These are phyloP conservation scores for Patiria pectinifera DNA, from an alignment of 53 echinoderm and acorn worm species.

Conservation along the genomic window DNA sequence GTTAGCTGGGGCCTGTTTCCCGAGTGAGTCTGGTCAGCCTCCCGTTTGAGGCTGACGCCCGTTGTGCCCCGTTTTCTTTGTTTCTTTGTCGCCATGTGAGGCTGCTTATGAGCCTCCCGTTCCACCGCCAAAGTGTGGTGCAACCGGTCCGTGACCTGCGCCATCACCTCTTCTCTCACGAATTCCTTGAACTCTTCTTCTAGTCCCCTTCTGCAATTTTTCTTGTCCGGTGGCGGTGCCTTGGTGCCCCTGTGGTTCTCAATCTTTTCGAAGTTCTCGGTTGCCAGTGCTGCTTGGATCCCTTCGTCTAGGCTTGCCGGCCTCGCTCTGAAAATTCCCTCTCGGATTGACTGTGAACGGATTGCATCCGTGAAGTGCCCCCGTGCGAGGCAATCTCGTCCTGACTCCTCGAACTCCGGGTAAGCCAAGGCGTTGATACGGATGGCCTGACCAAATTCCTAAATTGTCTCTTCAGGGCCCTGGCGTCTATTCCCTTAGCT, in stretches of 20 bases:
- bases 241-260: no score
- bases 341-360: slow-evolving; percentile 20
- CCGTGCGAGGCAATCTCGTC: slow-evolving; percentile 37
- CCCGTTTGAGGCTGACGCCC: no score
- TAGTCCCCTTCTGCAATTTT: no score
- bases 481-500: slow-evolving; percentile 40
- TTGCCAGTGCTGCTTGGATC: slow-evolving; percentile 53
- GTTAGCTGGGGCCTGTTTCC: slow-evolving; percentile 3
- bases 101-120: no score
- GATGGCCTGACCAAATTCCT: slow-evolving; percentile 59
- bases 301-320: slow-evolving; percentile 56
- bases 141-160: no score
- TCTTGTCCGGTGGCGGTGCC: no score
- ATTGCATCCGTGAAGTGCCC: slow-evolving; percentile 55
- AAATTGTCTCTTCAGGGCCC: slow-evolving; percentile 37
- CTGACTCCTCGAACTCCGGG: slow-evolving; percentile 19
- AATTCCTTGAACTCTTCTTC: no score
- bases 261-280: slow-evolving; percentile 54
- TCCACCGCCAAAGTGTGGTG: no score
- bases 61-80: slow-evolving; percentile 2
- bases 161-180: no score
- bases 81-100: not conserved
- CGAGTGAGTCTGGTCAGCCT: no score
- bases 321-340: slow-evolving; percentile 48
- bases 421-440: slow-evolving; percentile 26